Conservation (phyloP, 1,140 invertebrate species). For the Choristoneura fumiferana region DNA sequence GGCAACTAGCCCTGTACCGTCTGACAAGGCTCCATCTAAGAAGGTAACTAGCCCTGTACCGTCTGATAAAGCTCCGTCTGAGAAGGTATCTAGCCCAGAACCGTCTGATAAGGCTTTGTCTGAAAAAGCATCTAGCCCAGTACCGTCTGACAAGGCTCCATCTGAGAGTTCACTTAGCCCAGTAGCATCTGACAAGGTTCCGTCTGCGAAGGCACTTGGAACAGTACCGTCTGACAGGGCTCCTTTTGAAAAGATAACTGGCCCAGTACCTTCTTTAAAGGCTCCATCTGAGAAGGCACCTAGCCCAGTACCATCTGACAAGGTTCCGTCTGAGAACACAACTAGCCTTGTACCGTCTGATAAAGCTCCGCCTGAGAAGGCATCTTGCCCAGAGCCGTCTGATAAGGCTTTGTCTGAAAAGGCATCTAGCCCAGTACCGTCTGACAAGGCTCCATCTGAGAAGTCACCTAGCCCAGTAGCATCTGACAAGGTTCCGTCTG, state of each 20-base stretch:
- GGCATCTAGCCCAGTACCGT: not conserved
- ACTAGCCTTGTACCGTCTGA: not conserved
- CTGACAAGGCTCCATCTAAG: not conserved
- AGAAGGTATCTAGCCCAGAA: not conserved
- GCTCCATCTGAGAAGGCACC: not conserved
- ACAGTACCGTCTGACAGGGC: not conserved
- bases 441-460: not conserved
- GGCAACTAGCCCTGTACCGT: not conserved
- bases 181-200: conserved; percentile 4
- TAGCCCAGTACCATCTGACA: not conserved
- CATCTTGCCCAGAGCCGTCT: not conserved
- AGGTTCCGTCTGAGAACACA: not conserved
- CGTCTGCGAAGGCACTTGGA: not conserved
- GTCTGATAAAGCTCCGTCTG: not conserved
- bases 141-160: not conserved
- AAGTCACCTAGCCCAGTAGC: not conserved
- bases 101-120: not conserved
- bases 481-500: not conserved
- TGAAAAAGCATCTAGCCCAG: conserved; percentile 6
- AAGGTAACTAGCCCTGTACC: not conserved
- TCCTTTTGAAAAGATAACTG: not conserved
- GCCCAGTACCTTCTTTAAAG: not conserved
- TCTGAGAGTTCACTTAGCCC: not conserved
- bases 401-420: not conserved
- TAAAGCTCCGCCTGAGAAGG: not conserved